Evolutionary conservation across 2,797 vertebrate species (phyloP).

Genomic region (Sciurus carolinensis): DNA sequence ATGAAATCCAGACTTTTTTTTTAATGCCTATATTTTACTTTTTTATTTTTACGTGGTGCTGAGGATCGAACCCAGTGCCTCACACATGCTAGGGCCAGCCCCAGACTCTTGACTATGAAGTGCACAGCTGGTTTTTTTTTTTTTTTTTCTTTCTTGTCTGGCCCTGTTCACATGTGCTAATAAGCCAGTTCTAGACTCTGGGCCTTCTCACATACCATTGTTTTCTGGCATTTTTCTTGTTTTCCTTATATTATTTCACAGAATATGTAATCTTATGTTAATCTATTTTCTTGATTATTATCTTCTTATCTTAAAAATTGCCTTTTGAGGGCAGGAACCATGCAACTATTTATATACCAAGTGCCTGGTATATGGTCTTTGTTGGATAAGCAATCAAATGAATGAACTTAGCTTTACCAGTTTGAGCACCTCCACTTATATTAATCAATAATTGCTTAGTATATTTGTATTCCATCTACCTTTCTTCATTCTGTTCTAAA

Average conservation of each 20-base stretch:
- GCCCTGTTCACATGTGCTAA: neutral
- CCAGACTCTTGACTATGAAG: neutral
- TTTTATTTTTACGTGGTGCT: too few relatives aligned
- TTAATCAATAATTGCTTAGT: neutral
- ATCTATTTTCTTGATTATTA: neutral
- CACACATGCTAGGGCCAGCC: too few relatives aligned
- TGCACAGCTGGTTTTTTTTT: neutral
- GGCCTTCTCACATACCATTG: neutral
- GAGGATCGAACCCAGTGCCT: too few relatives aligned
- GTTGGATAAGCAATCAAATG: neutral
- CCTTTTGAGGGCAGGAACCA: neutral
- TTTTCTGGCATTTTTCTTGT: neutral
- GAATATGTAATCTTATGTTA: neutral
- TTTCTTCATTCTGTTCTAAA: neutral
- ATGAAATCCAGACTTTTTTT: neutral
- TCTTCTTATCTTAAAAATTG: neutral
- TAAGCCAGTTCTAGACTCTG: neutral
- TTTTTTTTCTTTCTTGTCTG: neutral
- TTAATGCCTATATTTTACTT: too few relatives aligned
- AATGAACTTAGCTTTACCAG: slow-evolving; percentile 10
- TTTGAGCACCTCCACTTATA: neutral
- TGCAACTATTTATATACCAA: neutral
- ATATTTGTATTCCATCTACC: neutral
- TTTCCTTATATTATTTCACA: neutral
- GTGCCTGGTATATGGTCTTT: neutral